Base-by-base conservation (phyloP, 2,888 invertebrate genomes). In the Rhamphomyia laevipes region DNA sequence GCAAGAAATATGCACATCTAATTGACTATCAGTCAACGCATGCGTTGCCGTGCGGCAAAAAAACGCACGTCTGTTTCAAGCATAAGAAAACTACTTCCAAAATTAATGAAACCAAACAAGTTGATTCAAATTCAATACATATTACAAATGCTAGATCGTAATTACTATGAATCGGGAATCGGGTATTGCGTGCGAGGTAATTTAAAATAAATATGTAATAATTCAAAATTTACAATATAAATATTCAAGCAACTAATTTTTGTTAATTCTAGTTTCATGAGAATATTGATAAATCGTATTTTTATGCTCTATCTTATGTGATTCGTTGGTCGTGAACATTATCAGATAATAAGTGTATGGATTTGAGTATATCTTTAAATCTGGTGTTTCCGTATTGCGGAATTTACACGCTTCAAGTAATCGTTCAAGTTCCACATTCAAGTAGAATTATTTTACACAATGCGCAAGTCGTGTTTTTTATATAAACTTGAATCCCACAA, bases 301-400 rank as follows among this genome's bases (percentile, higher is more conserved):
- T 66, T 51, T 76, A 75, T 51, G 69, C 73, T 2, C 58, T 67
- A 18, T 74, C 75, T 0, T 61, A 60, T 48, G 72, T 71, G 0
- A 60, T 61, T 1, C 65, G 75, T 21, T 73, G 71, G 66, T 66
- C 63, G 1, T 75, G 61, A 45, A 58, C 61, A 3, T 71, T 76
- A 37, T 69, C 73, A 31, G 74, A 75, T 51, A 67, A 68, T 45
- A 70, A 74, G 59, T 71, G 72, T 48, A 49, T 57, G 1, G 70
- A 73, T 55, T 54, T 75, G 23, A 64, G 64, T 12, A 66, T 75
- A 10, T 52, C 60, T 7, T 52, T 71, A 2, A 56, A 37, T 65
- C 67, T 0, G 74, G 73, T 0, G 59, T 61, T n/a, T n/a, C n/a
- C n/a, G n/a, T n/a, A n/a, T n/a, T n/a, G n/a, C n/a, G n/a, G n/a